A percentile compares a stretch with the other conserved stretches of the same genome.
These are phyloP conservation scores for Bombylius major DNA, from an alignment of 2,888 invertebrate species.

Conservation along the genomic window DNA sequence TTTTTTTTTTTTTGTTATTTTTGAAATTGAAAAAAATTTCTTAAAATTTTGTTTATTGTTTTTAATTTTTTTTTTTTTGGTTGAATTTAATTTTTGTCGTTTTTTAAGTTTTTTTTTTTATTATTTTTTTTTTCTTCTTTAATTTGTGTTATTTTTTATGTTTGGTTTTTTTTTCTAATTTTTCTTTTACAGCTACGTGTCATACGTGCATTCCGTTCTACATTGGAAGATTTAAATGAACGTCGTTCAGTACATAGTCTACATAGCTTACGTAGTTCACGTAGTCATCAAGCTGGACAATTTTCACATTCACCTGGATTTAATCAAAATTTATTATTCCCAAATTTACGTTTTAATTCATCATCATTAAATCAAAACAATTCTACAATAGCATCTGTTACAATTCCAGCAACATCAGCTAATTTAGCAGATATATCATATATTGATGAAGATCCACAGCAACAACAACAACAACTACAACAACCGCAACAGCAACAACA, in stretches of 20 bases:
- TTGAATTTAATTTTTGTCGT: slow-evolving; percentile 11
- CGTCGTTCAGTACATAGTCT: slow-evolving; percentile 96
- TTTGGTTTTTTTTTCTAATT: slow-evolving; percentile 25
- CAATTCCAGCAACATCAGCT: slow-evolving; percentile 19
- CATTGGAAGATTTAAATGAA: slow-evolving; percentile 98
- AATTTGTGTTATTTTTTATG: slow-evolving; percentile 21
- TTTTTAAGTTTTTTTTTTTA: slow-evolving; percentile 15
- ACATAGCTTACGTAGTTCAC: slow-evolving; percentile 79
- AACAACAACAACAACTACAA: slow-evolving; percentile 18
- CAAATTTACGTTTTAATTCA: slow-evolving; percentile 13
- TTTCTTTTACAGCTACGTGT: slow-evolving; percentile 91
- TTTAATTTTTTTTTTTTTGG: slow-evolving; percentile 7
- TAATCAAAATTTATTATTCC: slow-evolving; percentile 28
- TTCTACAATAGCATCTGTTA: slow-evolving; percentile 13
- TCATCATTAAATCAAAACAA: background rate
- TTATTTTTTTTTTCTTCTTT: slow-evolving; percentile 19
- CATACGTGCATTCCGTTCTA: slow-evolving; percentile 99
- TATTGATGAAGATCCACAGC: slow-evolving; percentile 49
- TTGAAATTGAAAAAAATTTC: background rate
- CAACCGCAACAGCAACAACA: slow-evolving; percentile 13
- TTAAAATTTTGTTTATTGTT: slow-evolving; percentile 1
- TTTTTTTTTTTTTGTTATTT: slow-evolving; percentile 6
- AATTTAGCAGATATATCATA: slow-evolving; percentile 53
- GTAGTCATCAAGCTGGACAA: slow-evolving; percentile 43
- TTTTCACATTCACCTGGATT: slow-evolving; percentile 19